Conservation (phyloP, 1,140 invertebrate genomes). For the Bombus confusus region DNA sequence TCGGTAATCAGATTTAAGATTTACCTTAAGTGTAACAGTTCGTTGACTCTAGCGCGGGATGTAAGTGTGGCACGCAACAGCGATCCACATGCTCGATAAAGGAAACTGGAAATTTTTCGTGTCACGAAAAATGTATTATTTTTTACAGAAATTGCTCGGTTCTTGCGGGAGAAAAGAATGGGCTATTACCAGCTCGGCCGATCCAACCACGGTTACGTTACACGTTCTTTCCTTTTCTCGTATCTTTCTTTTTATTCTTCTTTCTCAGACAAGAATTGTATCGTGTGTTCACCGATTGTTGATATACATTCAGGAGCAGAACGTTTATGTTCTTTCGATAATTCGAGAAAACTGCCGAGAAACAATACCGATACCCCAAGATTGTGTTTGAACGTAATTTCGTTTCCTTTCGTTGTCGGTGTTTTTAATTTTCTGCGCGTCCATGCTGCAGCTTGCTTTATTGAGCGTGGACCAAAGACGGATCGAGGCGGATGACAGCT, state of each 20-base stretch:
- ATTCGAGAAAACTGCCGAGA: neutral
- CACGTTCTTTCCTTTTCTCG: neutral
- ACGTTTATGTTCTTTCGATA: neutral
- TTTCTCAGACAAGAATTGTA: neutral
- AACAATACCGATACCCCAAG: neutral
- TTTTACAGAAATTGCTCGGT: slow-evolving; percentile 53
- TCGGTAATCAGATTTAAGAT: slow-evolving; percentile 64
- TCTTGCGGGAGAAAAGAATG: neutral
- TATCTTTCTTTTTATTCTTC: slow-evolving; percentile 6
- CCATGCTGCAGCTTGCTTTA: neutral
- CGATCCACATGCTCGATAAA: slow-evolving; percentile 61
- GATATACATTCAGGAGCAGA: neutral
- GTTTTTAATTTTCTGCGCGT: neutral
- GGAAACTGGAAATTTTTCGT: slow-evolving; percentile 38
- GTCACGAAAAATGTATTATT: slow-evolving; percentile 51
- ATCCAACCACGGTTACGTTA: neutral
- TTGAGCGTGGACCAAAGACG: too few species aligned
- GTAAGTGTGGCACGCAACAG: slow-evolving; percentile 54
- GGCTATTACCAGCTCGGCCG: neutral
- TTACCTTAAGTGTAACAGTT: slow-evolving; percentile 51
- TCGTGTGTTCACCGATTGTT: neutral
- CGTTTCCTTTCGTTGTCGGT: neutral
- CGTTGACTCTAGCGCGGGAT: slow-evolving; percentile 55
- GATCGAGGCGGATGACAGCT: neutral
- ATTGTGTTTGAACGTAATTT: neutral